Evolutionary conservation across 2,888 invertebrate genomes (phyloP).

Genomic region (Protula sp.): DNA sequence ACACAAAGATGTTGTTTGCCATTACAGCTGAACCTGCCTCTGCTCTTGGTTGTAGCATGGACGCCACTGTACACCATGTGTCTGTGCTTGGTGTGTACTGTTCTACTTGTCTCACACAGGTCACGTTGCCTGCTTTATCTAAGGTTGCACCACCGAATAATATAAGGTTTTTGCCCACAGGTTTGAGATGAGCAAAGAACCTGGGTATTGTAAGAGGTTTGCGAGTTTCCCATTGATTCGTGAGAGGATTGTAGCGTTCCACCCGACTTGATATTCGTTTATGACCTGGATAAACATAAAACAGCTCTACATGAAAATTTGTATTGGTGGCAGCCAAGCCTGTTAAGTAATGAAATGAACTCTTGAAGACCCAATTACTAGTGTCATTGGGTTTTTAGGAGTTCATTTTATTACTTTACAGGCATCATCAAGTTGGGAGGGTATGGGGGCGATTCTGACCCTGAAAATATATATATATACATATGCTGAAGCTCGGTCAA

Average conservation of each 20-base stretch:
- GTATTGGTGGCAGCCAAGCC: too few relatives aligned
- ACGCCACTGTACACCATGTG: not conserved
- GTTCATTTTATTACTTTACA: too few relatives aligned
- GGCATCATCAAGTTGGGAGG: too few relatives aligned
- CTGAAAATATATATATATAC: too few relatives aligned
- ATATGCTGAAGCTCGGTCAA: too few relatives aligned
- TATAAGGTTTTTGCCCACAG: conserved; percentile 23
- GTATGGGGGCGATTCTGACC: too few relatives aligned
- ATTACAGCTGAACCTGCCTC: not conserved
- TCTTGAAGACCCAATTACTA: too few relatives aligned
- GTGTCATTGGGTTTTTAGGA: too few relatives aligned
- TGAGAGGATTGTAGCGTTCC: conserved; percentile 31
- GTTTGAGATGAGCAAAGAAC: conserved; percentile 29
- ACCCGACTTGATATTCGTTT: conserved; percentile 29
- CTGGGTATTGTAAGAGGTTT: conserved; percentile 27
- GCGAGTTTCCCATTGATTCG: conserved; percentile 32
- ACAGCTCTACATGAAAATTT: too few relatives aligned
- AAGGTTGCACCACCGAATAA: conserved; percentile 30
- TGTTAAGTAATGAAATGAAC: too few relatives aligned
- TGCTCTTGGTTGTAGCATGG: not conserved
- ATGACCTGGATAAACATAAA: conserved; percentile 25
- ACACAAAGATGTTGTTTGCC: not conserved
- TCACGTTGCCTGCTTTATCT: not conserved
- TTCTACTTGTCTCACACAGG: not conserved
- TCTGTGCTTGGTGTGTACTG: not conserved